These are phyloP conservation scores for Pedicia rivosa DNA, from an alignment of 2,888 invertebrate genomes.

Conservation along the genomic window DNA sequence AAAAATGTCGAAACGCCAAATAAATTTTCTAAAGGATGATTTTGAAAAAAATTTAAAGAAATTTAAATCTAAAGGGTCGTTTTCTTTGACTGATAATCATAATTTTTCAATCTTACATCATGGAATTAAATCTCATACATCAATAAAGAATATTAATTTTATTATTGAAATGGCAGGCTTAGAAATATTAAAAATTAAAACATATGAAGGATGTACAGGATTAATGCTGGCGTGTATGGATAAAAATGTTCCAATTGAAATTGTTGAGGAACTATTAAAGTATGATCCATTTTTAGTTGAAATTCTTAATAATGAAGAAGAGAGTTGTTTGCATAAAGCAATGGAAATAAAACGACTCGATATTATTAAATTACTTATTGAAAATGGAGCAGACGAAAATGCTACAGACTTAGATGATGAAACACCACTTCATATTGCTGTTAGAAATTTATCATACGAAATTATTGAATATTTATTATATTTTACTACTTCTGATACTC, in stretches of 20 bases:
- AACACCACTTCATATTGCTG: slow-evolving; percentile 8
- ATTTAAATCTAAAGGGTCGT: no score
- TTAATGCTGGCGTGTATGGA: slow-evolving; percentile 7
- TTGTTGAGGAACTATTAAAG: slow-evolving; percentile 5
- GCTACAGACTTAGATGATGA: slow-evolving; percentile 10
- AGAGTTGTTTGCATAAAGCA: slow-evolving; percentile 8
- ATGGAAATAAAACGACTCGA: slow-evolving; percentile 7
- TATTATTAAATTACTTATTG: slow-evolving; percentile 8
- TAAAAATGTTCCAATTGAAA: slow-evolving; percentile 3
- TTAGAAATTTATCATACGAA: slow-evolving; percentile 5
- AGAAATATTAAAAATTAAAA: no score
- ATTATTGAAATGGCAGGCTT: no score
- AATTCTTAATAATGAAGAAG: slow-evolving; percentile 9
- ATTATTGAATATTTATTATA: slow-evolving; percentile 10
- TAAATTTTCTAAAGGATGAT: no score
- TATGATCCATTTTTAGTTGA: slow-evolving; percentile 6
- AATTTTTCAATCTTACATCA: slow-evolving; percentile 9
- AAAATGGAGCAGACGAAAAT: slow-evolving; percentile 8
- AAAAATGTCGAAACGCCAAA: no score
- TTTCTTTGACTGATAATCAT: slow-evolving; percentile 10
- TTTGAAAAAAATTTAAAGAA: no score
- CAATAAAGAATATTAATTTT: no score
- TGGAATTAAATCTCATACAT: slow-evolving; percentile 8
- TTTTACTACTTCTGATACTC: slow-evolving; percentile 6
- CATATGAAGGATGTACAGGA: slow-evolving; percentile 10